phyloP scores from a whole-genome alignment of 2,797 vertebrate species.

The Cirrhinus mrigala region DNA sequence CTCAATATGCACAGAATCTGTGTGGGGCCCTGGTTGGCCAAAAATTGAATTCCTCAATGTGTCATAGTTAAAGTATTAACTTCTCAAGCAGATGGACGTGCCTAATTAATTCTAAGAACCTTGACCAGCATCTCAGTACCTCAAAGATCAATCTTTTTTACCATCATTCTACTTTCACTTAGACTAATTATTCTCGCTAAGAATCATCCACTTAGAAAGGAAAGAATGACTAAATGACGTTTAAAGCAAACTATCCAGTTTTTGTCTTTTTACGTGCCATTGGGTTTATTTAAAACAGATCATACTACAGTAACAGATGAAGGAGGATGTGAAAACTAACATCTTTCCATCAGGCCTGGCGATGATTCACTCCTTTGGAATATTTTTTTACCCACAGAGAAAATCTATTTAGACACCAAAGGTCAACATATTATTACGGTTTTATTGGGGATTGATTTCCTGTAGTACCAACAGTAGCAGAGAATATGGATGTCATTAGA shows the following conservation, averaged over 20 bases:
- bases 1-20: not conserved
- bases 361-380: conserved; percentile 52
- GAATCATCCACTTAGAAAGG: not conserved
- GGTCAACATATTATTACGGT: conserved; percentile 61
- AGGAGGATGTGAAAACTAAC: not conserved
- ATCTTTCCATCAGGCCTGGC: conserved; percentile 38
- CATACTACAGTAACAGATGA: not conserved
- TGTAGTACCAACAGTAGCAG: conserved; percentile 45
- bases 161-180: not conserved
- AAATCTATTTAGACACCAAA: conserved; percentile 61
- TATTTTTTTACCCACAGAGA: conserved; percentile 53
- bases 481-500: conserved; percentile 47
- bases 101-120: conserved; percentile 38
- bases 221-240: not conserved
- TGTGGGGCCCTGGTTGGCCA: not conserved
- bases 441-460: conserved; percentile 63
- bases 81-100: not conserved
- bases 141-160: not conserved
- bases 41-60: conserved; percentile 1
- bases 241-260: not conserved
- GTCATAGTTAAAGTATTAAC: conserved; percentile 24
- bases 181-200: not conserved
- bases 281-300: conserved; percentile 10
- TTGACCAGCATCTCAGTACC: conserved; percentile 21
- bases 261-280: not conserved